These are phyloP conservation scores for Paedocypris micromegethes DNA, from an alignment of 2,797 vertebrate genomes.

Conservation along the genomic window DNA sequence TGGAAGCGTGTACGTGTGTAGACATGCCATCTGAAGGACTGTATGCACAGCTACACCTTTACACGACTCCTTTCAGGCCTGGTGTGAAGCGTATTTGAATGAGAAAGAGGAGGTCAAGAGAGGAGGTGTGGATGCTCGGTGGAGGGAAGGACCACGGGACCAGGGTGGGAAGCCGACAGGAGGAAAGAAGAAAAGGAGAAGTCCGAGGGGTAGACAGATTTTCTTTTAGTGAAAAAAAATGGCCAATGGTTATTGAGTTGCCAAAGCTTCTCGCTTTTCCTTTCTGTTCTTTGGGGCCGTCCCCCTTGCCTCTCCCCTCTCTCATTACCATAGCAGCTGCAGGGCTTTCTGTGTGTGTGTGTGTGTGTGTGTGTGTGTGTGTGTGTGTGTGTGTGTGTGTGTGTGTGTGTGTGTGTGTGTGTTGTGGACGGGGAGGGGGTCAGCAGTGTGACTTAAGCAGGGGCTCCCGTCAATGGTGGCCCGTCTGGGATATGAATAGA, in stretches of 20 bases:
- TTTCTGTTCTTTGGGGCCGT: constrained; percentile 34
- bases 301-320: constrained; percentile 41
- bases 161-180: constrained; percentile 49
- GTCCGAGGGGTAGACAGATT: constrained; percentile 42
- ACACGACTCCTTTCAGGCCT: constrained; percentile 38
- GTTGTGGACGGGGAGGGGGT: constrained; percentile 26
- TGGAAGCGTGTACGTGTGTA: background rate
- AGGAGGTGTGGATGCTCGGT: constrained; percentile 35
- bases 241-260: constrained; percentile 49
- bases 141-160: constrained; percentile 22
- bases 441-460: constrained; percentile 46
- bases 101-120: constrained; percentile 44
- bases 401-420: constrained; percentile 1
- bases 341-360: constrained; percentile 44
- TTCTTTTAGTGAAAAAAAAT: constrained; percentile 47
- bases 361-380: constrained; percentile 19
- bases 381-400: constrained; percentile 30
- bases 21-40: constrained; percentile 35
- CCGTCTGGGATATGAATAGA: constrained; percentile 51
- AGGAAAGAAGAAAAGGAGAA: constrained; percentile 48
- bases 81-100: constrained; percentile 48
- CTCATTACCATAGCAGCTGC: constrained; percentile 55
- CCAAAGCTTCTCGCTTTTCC: constrained; percentile 45
- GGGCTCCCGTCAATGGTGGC: constrained; percentile 51
- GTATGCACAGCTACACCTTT: constrained; percentile 36